Base-by-base conservation (phyloP, 2,888 invertebrate species). In the Nomada hirtipes region DNA sequence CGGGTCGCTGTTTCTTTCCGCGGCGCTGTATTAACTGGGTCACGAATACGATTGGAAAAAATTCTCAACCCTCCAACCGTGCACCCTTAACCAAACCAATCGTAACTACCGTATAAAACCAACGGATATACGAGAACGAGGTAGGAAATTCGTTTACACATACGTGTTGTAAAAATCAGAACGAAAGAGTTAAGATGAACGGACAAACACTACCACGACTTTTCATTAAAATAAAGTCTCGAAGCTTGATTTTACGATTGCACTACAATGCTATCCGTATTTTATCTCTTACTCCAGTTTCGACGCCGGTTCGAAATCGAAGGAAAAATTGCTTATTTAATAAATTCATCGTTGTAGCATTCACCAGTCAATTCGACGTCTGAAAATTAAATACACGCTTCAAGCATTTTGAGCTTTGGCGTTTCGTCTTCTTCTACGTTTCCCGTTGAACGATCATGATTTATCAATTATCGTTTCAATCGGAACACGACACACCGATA, bases 181-280 rank as follows among this genome's bases (percentile, higher is more conserved):
- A 61, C 76, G 76, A 57, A 67, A 15, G 55, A 70, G 74, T 63
- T 73, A 70, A 73, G 9, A 23, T 64, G 71, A 47, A 69, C 81
- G 70, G 29, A 65, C 59, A 67, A 78, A 59, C 79, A 81, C 83
- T 88, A 79, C 72, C 69, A 67, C 67, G 77, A 79, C 52, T 78
- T 89, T 89, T 88, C 88, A 91, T 91, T 89, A 90, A 91, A 91
- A 90, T 90, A 84, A 88, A 88, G 88, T 89, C 86, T 79, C 78
- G 67, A 53, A 81, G 70, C 76, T 85, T 76, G 84, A 86, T 83
- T 79, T 75, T 65, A 42, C 71, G 63, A 36, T 36, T 7, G 7
- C 36, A 7, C 36, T 36, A 1, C 7, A 36, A 7, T 36, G 7
- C 57, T 20, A n/a, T 76, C 44, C 61, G 23, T 61, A 65, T 29